Evolutionary conservation across 2,888 invertebrate species (phyloP).

Genomic region (Octonoba sinensis): DNA sequence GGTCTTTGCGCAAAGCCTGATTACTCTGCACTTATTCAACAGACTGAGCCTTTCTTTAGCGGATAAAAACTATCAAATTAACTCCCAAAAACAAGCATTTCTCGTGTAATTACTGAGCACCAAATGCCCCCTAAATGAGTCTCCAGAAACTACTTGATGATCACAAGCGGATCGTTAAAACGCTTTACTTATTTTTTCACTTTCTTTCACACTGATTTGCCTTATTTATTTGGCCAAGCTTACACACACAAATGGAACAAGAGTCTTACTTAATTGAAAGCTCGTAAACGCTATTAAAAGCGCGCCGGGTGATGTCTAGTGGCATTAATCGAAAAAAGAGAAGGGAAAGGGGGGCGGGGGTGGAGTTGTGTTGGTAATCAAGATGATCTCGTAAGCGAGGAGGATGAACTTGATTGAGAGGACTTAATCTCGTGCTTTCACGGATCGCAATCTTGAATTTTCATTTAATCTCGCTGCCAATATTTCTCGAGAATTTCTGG

Average conservation of each 20-base stretch:
- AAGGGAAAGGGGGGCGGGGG: background rate
- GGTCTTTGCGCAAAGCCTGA: too few relatives aligned
- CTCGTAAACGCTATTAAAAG: slow-evolving; percentile 55
- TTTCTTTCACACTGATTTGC: slow-evolving; percentile 3
- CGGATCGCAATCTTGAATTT: too few relatives aligned
- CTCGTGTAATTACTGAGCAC: slow-evolving; percentile 53
- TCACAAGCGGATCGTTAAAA: slow-evolving; percentile 35
- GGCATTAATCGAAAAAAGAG: background rate
- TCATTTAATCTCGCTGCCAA: too few relatives aligned
- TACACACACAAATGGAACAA: slow-evolving; percentile 8
- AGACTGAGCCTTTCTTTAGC: too few relatives aligned
- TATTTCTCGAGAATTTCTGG: too few relatives aligned
- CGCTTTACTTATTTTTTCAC: slow-evolving; percentile 23
- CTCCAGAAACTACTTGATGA: slow-evolving; percentile 37
- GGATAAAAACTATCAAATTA: slow-evolving; percentile 19
- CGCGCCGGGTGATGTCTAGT: slow-evolving; percentile 25
- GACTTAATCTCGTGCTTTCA: slow-evolving; percentile 49
- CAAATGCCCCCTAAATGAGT: slow-evolving; percentile 42
- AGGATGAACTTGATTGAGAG: slow-evolving; percentile 54
- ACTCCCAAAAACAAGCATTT: slow-evolving; percentile 36
- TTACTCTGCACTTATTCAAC: too few relatives aligned
- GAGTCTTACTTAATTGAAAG: slow-evolving; percentile 54
- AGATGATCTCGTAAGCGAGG: slow-evolving; percentile 47
- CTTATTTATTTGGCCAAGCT: slow-evolving; percentile 50
- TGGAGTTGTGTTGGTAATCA: slow-evolving; percentile 30